These are phyloP conservation scores for Acanthosepion esculentum DNA, from an alignment of 2,888 invertebrate species.

Conservation along the genomic window DNA sequence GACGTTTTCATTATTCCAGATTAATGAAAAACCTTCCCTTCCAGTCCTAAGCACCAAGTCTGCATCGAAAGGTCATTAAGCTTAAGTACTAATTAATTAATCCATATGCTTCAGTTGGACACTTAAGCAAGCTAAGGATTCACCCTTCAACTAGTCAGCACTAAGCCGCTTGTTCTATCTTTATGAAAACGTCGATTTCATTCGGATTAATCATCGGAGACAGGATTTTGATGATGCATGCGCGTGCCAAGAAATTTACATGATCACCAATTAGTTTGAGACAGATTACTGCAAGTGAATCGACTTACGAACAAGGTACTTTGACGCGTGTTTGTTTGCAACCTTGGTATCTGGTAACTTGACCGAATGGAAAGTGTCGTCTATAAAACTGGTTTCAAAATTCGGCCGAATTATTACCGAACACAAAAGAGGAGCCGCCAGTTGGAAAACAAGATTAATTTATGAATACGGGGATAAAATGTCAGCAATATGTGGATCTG, in stretches of 20 bases:
- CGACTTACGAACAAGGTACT: neutral
- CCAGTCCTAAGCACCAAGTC: neutral
- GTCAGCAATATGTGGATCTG: no score
- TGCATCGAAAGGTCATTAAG: neutral
- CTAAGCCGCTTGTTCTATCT: neutral
- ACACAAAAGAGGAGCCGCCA: no score
- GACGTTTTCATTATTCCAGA: neutral
- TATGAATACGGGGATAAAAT: no score
- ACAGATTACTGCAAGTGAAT: neutral
- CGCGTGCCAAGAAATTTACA: conserved; percentile 21
- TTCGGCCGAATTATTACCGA: no score
- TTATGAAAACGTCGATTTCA: neutral
- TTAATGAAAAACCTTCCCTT: neutral
- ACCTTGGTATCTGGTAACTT: no score
- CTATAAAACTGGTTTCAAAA: no score
- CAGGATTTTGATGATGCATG: neutral
- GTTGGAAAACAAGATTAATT: no score
- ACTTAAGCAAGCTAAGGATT: neutral
- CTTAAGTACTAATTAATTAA: conserved; percentile 22
- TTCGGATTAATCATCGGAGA: neutral
- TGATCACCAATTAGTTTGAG: neutral
- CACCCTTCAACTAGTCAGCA: neutral
- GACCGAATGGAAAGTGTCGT: no score
- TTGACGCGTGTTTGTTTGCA: neutral
- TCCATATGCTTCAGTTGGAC: neutral